A percentile compares a stretch with the other conserved stretches of the same genome.
phyloP scores from a whole-genome alignment of 2,797 vertebrate genomes.

The Leptoclinus maculatus region DNA sequence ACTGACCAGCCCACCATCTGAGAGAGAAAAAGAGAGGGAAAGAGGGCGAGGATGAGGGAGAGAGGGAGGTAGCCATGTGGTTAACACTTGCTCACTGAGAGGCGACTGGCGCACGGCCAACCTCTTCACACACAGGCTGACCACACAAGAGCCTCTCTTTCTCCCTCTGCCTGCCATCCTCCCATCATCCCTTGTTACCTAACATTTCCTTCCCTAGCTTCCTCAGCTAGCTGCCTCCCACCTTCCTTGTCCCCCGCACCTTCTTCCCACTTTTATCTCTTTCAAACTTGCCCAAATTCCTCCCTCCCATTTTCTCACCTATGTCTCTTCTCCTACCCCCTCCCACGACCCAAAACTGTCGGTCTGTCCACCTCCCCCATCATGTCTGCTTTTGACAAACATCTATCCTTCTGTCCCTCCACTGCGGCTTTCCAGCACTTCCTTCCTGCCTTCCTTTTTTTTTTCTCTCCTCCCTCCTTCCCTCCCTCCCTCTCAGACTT shows the following conservation, averaged over 20 bases:
- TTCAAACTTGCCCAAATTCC: conserved; percentile 48
- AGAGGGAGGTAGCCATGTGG: conserved; percentile 81
- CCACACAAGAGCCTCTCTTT: conserved; percentile 84
- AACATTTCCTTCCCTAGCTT: conserved; percentile 75
- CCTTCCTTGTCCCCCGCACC: conserved; percentile 35
- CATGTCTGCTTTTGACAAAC: conserved; percentile 58
- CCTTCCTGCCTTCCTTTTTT: conserved; percentile 31
- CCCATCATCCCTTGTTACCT: conserved; percentile 78
- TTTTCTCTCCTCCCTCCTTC: conserved; percentile 14
- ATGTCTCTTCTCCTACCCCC: conserved; percentile 55
- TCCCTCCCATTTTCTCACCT: conserved; percentile 62
- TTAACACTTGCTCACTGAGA: conserved; percentile 84
- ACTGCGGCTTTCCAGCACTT: conserved; percentile 16
- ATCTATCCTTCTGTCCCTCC: conserved; percentile 49
- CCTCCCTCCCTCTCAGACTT: conserved; percentile 67
- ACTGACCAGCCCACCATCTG: conserved; percentile 77
- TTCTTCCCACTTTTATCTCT: conserved; percentile 58
- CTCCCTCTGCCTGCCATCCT: conserved; percentile 79
- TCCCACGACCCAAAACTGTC: conserved; percentile 64
- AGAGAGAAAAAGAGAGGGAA: conserved; percentile 59
- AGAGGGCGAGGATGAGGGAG: conserved; percentile 56
- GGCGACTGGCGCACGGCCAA: conserved; percentile 83
- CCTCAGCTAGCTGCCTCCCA: conserved; percentile 59
- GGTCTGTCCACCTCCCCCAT: conserved; percentile 57
- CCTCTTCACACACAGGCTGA: conserved; percentile 84